A percentile compares a stretch with the other conserved stretches of the same genome.
Conservation (phyloP, 2,797 vertebrate genomes). For the Decapterus maruadsi region DNA sequence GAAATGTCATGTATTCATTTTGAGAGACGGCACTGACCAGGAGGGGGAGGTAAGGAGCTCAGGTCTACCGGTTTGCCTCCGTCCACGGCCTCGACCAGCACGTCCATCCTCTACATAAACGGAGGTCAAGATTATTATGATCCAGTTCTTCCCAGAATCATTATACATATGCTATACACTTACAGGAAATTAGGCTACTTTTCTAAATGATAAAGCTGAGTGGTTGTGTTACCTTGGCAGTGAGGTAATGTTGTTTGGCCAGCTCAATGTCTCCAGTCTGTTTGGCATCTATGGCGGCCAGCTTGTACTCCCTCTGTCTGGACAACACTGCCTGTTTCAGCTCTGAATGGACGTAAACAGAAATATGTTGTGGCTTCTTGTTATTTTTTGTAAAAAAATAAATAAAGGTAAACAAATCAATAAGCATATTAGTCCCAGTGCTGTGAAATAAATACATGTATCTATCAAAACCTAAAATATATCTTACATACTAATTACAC, state of each 20-base stretch:
- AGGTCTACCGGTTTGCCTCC: conserved; percentile 84
- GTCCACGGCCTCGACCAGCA: conserved; percentile 84
- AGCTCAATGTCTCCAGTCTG: conserved; percentile 84
- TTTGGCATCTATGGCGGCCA: conserved; percentile 90
- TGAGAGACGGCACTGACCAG: conserved; percentile 80
- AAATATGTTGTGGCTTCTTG: background rate
- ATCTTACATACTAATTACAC: no score
- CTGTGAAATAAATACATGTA: background rate
- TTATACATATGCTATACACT: background rate
- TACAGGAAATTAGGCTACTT: background rate
- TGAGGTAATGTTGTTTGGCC: conserved; percentile 86
- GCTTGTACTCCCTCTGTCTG: conserved; percentile 91
- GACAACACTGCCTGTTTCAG: conserved; percentile 83
- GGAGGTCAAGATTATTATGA: conserved; percentile 12
- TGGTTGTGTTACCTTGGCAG: conserved; percentile 86
- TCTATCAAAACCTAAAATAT: background rate
- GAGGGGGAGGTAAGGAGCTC: conserved; percentile 86
- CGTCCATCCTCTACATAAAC: conserved; percentile 81
- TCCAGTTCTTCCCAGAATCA: background rate
- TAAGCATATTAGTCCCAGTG: background rate
- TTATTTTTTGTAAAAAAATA: background rate
- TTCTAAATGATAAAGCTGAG: background rate
- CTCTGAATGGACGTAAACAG: conserved; percentile 65
- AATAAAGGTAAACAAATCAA: background rate
- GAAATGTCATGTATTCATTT: background rate